phyloP scores from a whole-genome alignment of 2,888 invertebrate species.

The Ephialtes manifestator region DNA sequence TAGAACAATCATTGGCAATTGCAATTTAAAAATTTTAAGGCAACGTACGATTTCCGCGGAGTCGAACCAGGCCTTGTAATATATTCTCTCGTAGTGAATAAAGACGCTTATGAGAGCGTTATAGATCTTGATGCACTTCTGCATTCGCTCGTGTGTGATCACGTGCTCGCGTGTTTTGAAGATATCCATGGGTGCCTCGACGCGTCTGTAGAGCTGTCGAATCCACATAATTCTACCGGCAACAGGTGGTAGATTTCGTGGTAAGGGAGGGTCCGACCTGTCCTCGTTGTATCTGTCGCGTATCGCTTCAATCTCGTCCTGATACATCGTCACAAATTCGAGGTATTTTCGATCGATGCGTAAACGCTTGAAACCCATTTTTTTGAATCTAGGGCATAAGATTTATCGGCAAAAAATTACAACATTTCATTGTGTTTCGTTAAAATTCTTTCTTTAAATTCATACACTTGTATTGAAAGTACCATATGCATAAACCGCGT shows the following conservation, averaged over 20 bases:
- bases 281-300: conserved; percentile 93
- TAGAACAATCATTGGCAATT: not conserved
- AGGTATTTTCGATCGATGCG: conserved; percentile 92
- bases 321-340: conserved; percentile 90
- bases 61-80: conserved; percentile 93
- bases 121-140: conserved; percentile 91
- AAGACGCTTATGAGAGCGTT: conserved; percentile 93
- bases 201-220: conserved; percentile 91
- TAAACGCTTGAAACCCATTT: conserved; percentile 90
- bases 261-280: conserved; percentile 91
- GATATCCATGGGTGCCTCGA: conserved; percentile 92
- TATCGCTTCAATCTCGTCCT: conserved; percentile 90
- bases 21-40: not conserved
- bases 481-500: no score
- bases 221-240: conserved; percentile 95
- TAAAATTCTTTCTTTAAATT: not conserved
- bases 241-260: conserved; percentile 93
- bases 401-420: not conserved
- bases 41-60: conserved; percentile 90
- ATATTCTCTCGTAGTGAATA: conserved; percentile 93
- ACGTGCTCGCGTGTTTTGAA: conserved; percentile 86
- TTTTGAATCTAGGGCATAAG: conserved; percentile 89
- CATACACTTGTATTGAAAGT: no score
- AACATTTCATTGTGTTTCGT: not conserved
- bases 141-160: conserved; percentile 89